Evolutionary conservation across 2,888 invertebrate species (phyloP), one percentile per base, ranked within the genome.

Genomic region (Sphaerophoria rueppellii): DNA sequence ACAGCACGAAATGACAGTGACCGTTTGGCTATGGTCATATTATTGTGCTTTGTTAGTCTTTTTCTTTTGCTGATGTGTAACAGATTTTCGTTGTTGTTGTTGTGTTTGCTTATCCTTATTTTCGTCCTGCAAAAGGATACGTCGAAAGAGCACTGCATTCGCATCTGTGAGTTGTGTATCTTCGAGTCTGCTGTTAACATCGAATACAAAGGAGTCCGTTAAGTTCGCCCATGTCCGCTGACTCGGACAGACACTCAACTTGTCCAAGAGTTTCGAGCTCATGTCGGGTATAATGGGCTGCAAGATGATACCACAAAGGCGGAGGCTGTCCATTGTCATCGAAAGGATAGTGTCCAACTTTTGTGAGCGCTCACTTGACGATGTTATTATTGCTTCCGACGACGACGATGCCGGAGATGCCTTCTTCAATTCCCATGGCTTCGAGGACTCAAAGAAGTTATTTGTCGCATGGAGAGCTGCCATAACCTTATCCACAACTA

Each of bases 361-460:
- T 55, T 93, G 92, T 63, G 93, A 82, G 86, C 91, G 93, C 32
- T 93, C 90, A 91, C 9, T 93, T 90, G 79, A 1, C 7, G n/a
- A 14, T 12, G 32, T 34, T 6, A 43, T 16, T 52, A 61, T 57
- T 69, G 54, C 24, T 55, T 63, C 63, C 65, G 61, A 72, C 7
- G 14, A 6, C 7, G 75, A 55, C 69, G 82, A 40, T 4, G 40
- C 6, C 9, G 40, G 40, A 24, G 24, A 24, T 40, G 6, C 74
- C 89, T 96, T 96, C 71, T 93, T 94, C 79, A 99, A 93, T 87
- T 95, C 94, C 99, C 99, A 99, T 0, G 99, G 99, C 90, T 96
- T 95, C 88, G 95, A 93, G 4, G 95, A 93, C 89, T 98, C 96
- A 89, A 99, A 95, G 93, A 98, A 97, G 81, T 94, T 92, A 93